Conservation (phyloP, 2,113 vertebrate genomes). For the Ailuropoda melanoleuca region DNA sequence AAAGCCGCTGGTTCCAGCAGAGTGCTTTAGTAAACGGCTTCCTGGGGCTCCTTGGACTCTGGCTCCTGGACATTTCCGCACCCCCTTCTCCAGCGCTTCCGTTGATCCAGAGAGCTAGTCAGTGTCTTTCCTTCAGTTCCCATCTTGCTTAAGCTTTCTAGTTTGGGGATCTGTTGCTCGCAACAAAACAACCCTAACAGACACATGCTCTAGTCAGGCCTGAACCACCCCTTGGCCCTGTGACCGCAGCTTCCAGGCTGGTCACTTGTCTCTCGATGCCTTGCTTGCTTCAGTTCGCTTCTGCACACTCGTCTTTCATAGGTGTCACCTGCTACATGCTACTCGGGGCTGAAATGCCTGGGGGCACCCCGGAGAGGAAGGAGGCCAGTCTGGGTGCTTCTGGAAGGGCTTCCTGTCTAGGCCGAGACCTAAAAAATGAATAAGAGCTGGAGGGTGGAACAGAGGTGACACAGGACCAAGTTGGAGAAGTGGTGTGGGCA, state of each 20-base stretch:
- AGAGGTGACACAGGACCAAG: fast-evolving
- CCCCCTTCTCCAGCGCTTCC: neutral
- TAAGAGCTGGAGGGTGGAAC: neutral
- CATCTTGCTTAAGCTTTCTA: neutral
- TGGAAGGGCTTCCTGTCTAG: neutral
- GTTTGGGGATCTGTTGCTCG: neutral
- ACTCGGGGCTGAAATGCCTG: neutral
- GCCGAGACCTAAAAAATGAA: neutral
- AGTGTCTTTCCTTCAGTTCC: neutral
- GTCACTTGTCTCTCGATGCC: neutral
- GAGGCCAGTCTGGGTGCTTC: neutral
- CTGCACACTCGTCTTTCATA: no score
- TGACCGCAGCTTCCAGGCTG: neutral
- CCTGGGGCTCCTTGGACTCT: neutral
- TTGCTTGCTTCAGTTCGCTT: neutral
- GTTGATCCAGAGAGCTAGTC: neutral
- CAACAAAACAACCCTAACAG: no score
- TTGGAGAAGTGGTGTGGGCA: neutral
- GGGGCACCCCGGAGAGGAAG: neutral
- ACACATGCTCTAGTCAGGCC: neutral
- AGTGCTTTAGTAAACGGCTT: neutral
- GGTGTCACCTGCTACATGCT: fast-evolving
- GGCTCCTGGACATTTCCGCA: fast-evolving
- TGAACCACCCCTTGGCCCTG: fast-evolving
- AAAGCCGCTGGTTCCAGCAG: neutral